Percentiles rank a stretch among this genome's conserved stretches.
These are phyloP conservation scores for Bombyx huttoni DNA, from an alignment of 2,888 invertebrate species.

Conservation along the genomic window DNA sequence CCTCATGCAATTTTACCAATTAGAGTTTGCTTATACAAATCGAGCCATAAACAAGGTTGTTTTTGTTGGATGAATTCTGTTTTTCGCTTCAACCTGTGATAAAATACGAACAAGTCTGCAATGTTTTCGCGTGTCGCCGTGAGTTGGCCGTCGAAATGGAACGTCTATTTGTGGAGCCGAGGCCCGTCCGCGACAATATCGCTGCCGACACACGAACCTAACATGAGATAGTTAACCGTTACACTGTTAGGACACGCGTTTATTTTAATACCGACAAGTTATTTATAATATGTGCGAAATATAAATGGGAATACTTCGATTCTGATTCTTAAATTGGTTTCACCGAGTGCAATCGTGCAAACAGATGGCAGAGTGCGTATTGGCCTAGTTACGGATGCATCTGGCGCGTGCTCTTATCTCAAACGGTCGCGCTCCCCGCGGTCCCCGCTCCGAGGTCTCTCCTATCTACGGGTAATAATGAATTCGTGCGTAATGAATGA, in stretches of 20 bases:
- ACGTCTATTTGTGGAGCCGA: constrained; percentile 66
- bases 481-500: constrained; percentile 9
- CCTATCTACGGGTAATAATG: constrained; percentile 13
- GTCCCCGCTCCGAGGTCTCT: constrained; percentile 14
- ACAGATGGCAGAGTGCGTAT: constrained; percentile 49
- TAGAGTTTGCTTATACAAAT: not conserved
- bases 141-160: constrained; percentile 64
- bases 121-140: constrained; percentile 59
- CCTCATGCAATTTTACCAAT: not conserved
- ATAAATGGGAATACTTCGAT: constrained; percentile 1
- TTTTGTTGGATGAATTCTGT: constrained; percentile 9
- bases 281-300: constrained; percentile 7
- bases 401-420: constrained; percentile 44
- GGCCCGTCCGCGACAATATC: constrained; percentile 66
- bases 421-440: constrained; percentile 20
- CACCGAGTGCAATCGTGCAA: constrained; percentile 35
- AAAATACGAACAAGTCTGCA: constrained; percentile 47
- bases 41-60: not conserved
- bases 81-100: constrained; percentile 28
- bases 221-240: constrained; percentile 35
- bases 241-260: constrained; percentile 20
- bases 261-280: constrained; percentile 18
- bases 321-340: constrained; percentile 14
- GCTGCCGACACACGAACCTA: constrained; percentile 50
- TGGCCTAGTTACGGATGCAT: constrained; percentile 59